Evolutionary conservation across 2,113 vertebrate species (phyloP).

Genomic region (Osmerus mordax): DNA sequence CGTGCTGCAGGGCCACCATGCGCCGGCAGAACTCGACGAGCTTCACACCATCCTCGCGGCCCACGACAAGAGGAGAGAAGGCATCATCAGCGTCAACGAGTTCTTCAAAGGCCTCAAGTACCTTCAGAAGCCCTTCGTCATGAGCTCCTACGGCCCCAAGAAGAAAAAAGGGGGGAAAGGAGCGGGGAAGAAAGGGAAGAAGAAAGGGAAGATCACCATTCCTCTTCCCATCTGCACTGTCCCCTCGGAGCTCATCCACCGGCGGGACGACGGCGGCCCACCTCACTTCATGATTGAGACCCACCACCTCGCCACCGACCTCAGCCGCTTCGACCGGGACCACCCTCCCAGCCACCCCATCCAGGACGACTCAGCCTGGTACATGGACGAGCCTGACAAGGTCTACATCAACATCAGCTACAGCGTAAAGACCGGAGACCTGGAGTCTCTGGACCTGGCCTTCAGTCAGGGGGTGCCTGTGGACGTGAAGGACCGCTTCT

Average conservation of each 20-base stretch:
- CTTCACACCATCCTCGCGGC: slow-evolving; percentile 61
- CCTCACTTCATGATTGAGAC: slow-evolving; percentile 83
- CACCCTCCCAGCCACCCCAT: slow-evolving; percentile 79
- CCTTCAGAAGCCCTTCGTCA: slow-evolving; percentile 76
- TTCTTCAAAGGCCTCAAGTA: slow-evolving; percentile 88
- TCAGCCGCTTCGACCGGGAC: slow-evolving; percentile 61
- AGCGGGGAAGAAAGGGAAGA: slow-evolving; percentile 61
- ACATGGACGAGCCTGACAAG: slow-evolving; percentile 74
- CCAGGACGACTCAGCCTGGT: slow-evolving; percentile 87
- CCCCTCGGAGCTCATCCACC: slow-evolving; percentile 46
- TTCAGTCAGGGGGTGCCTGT: slow-evolving; percentile 81
- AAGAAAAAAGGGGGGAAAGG: slow-evolving; percentile 73
- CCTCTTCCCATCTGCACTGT: slow-evolving; percentile 81
- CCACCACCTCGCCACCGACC: slow-evolving; percentile 64
- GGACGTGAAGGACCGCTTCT: slow-evolving; percentile 82
- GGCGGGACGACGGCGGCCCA: slow-evolving; percentile 74
- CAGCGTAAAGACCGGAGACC: slow-evolving; percentile 78
- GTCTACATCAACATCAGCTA: slow-evolving; percentile 77
- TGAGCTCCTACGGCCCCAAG: slow-evolving; percentile 73
- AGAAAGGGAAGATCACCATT: slow-evolving; percentile 68
- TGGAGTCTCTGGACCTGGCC: slow-evolving; percentile 82
- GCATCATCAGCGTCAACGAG: slow-evolving; percentile 69
- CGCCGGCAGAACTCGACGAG: slow-evolving; percentile 57
- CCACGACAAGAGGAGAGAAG: slow-evolving; percentile 64
- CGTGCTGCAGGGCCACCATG: slow-evolving; percentile 65